A percentile compares a stretch with the other conserved stretches of the same genome.
phyloP scores from a whole-genome alignment of 2,888 invertebrate genomes.

The Heliconius cydno region DNA sequence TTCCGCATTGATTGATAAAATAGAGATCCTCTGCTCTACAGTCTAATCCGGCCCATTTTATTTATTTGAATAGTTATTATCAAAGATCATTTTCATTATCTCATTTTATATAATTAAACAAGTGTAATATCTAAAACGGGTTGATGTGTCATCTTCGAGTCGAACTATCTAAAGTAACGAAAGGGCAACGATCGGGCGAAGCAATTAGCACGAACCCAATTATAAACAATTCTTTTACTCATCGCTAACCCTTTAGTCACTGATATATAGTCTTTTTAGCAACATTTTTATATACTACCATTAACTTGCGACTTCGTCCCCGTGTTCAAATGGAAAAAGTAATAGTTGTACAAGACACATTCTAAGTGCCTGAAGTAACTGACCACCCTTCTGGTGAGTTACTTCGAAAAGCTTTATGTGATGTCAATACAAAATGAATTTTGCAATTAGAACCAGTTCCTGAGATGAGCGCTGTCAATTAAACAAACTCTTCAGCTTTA shows the following conservation, averaged over 20 bases:
- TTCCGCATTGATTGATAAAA: neutral
- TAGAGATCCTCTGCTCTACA: neutral
- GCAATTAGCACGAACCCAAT: constrained; percentile 45
- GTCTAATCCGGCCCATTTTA: neutral
- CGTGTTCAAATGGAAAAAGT: neutral
- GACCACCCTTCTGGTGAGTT: neutral
- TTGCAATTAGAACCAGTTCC: neutral
- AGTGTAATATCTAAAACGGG: constrained; percentile 7
- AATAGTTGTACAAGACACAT: neutral
- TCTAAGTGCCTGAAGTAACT: neutral
- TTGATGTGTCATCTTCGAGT: constrained; percentile 22
- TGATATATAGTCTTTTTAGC: neutral
- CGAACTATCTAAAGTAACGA: constrained; percentile 12
- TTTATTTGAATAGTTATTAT: neutral
- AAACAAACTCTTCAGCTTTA: neutral
- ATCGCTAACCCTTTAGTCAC: constrained; percentile 45
- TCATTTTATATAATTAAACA: constrained; percentile 9
- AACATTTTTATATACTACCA: neutral
- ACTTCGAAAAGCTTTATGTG: too few species aligned
- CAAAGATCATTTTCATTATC: neutral
- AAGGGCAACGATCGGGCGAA: constrained; percentile 36
- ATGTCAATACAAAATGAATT: neutral
- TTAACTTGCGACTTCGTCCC: neutral
- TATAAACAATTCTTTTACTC: constrained; percentile 48
- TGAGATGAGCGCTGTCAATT: neutral